Conservation (phyloP, 2,797 vertebrate genomes). For the Melanotaenia pygmaea region DNA sequence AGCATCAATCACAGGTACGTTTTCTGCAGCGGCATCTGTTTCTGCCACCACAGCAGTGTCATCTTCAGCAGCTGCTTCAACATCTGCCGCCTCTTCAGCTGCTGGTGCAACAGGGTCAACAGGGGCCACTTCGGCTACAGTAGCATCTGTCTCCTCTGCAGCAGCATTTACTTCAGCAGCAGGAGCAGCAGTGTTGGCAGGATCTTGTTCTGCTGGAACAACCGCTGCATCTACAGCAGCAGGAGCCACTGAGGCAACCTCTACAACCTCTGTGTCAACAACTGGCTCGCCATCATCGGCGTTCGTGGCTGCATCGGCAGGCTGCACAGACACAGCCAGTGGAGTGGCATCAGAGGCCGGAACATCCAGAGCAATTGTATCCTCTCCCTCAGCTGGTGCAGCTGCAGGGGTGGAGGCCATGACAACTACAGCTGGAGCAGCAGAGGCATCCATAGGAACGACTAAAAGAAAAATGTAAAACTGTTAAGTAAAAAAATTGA, state of each 20-base stretch:
- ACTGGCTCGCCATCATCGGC: slow-evolving; percentile 46
- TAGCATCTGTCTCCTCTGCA: slow-evolving; percentile 17
- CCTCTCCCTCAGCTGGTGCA: slow-evolving; percentile 53
- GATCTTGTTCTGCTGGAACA: slow-evolving; percentile 45
- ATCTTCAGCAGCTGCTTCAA: slow-evolving; percentile 21
- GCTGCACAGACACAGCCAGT: slow-evolving; percentile 41
- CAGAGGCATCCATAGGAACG: slow-evolving; percentile 57
- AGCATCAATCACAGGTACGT: slow-evolving; percentile 29
- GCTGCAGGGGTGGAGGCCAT: slow-evolving; percentile 55
- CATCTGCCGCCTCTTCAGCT: slow-evolving; percentile 39
- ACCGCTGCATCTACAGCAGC: slow-evolving; percentile 47
- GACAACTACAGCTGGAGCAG: slow-evolving; percentile 66
- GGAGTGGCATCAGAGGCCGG: slow-evolving; percentile 55
- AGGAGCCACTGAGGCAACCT: slow-evolving; percentile 53
- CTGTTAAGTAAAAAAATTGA: neutral
- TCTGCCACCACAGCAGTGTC: slow-evolving; percentile 36
- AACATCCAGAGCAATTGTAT: slow-evolving; percentile 56
- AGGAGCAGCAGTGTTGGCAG: slow-evolving; percentile 12
- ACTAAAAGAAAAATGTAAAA: slow-evolving; percentile 39
- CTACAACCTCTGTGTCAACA: slow-evolving; percentile 24
- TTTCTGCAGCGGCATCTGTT: slow-evolving; percentile 44
- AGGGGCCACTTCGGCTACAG: slow-evolving; percentile 35
- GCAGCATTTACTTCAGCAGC: slow-evolving; percentile 32
- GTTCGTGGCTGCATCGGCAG: slow-evolving; percentile 28
- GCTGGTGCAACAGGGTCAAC: slow-evolving; percentile 30